A percentile compares a stretch with the other conserved stretches of the same genome.
Evolutionary conservation across 2,888 invertebrate genomes (phyloP).

Genomic region (Sturmia bella): DNA sequence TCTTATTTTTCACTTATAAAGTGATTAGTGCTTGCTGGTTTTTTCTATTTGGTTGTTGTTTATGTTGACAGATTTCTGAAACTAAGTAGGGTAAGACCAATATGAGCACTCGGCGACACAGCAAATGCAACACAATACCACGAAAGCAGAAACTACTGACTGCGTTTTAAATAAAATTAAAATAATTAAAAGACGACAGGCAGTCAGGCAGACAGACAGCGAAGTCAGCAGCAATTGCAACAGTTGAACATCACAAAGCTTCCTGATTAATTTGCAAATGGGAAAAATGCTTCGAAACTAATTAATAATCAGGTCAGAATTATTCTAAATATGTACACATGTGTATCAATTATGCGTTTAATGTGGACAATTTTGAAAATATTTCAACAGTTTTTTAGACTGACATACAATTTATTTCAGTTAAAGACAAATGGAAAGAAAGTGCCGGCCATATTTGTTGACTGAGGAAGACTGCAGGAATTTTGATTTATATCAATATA

Average conservation of each 20-base stretch:
- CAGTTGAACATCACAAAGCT: constrained; percentile 33
- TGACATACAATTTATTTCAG: constrained; percentile 13
- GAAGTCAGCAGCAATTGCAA: not conserved
- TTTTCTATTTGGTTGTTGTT: constrained; percentile 8
- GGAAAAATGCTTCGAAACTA: constrained; percentile 8
- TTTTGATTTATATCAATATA: too few relatives aligned
- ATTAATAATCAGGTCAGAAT: constrained; percentile 49
- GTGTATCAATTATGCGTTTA: constrained; percentile 26
- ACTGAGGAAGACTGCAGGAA: not conserved
- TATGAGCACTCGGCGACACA: constrained; percentile 8
- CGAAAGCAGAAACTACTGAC: not conserved
- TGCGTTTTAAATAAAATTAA: constrained; percentile 17
- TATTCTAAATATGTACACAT: constrained; percentile 20
- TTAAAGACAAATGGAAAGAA: not conserved
- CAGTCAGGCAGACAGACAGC: not conserved
- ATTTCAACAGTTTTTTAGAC: not conserved
- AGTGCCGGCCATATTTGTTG: not conserved
- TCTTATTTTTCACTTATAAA: constrained; percentile 9
- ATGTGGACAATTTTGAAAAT: constrained; percentile 1
- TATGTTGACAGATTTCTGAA: constrained; percentile 55
- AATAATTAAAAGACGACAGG: not conserved
- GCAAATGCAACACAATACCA: not conserved
- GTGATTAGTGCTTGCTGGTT: not conserved
- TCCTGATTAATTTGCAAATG: constrained; percentile 42
- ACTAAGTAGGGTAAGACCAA: constrained; percentile 57